Evolutionary conservation across 2,888 invertebrate species (phyloP), one percentile per base, ranked within the genome.

Genomic region (Strigamia maritima): DNA sequence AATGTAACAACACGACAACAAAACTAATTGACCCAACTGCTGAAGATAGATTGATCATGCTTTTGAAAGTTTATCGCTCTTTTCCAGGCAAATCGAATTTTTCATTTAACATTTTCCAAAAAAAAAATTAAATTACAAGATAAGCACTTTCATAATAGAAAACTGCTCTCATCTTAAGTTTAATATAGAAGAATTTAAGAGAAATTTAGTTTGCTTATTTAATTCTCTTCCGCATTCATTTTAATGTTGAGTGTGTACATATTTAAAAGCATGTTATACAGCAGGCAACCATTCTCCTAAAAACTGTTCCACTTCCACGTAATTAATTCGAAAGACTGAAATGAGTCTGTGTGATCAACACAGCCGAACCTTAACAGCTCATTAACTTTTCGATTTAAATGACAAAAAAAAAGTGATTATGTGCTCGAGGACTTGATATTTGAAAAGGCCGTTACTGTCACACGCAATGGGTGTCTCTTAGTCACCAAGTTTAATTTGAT

Each of bases 321-420:
- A 65, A 65, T 65, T 65, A 65, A 65, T 65, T 65, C 19, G 60
- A 65, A 65, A 65, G 60, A 65, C 22, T 65, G 24, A 65, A 65
- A 65, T 24, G 60, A 65, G 60, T 65, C 60, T 65, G 60, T 65
- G 60, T 19, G 60, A 65, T 65, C 60, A 65, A 65, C 60, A 65
- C 19, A 65, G 60, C 60, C 60, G 60, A 65, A 65, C 60, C 60
- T 65, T 65, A 65, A 65, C 60, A 65, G 60, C 60, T 65, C 60
- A 65, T 65, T 65, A 65, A 65, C 60, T 65, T 65, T 65, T 65
- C 60, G 60, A 65, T 65, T 65, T 65, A 65, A 65, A 65, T 65
- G 24, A 65, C 14, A n/a, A 44, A 65, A 65, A 65, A 65, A 65
- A 65, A 22, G 60, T 65, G 60, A 65, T 65, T 65, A 65, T 24